Conservation (phyloP, 2,113 vertebrate genomes). For the Scomber japonicus region DNA sequence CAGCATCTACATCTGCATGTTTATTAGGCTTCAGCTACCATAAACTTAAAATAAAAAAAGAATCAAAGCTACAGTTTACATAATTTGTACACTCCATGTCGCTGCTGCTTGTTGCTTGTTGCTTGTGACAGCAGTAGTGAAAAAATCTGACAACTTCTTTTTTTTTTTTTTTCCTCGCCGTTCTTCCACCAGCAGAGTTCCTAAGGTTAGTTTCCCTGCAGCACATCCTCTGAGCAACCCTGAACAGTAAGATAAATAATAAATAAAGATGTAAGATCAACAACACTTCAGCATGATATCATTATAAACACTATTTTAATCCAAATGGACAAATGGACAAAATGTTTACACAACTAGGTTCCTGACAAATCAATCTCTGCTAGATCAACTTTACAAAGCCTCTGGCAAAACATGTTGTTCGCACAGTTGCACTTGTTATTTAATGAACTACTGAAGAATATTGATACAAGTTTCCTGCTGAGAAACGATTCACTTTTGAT, state of each 20-base stretch:
- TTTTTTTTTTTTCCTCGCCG: neutral
- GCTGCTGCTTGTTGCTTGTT: neutral
- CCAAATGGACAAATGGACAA: neutral
- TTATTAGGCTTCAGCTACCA: neutral
- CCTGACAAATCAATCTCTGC: constrained; percentile 22
- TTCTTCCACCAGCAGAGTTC: constrained; percentile 5
- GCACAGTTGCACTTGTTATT: neutral
- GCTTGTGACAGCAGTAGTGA: constrained; percentile 17
- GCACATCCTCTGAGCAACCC: neutral
- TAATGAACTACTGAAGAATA: constrained; percentile 26
- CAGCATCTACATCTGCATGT: neutral
- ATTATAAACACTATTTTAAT: neutral
- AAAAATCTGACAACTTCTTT: constrained; percentile 1
- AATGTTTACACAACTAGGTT: constrained; percentile 19
- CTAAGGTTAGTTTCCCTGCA: neutral
- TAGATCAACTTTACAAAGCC: neutral
- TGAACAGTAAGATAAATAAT: constrained; percentile 15
- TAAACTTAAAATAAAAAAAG: constrained; percentile 6
- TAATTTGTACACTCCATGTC: constrained; percentile 6
- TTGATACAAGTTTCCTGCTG: neutral
- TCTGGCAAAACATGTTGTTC: constrained; percentile 14
- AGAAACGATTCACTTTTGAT: neutral
- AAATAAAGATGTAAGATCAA: neutral
- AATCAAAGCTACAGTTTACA: constrained; percentile 38
- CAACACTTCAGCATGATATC: constrained; percentile 11